These are phyloP conservation scores for Ciconia stormi DNA, from an alignment of 2,113 vertebrate species.

Conservation along the genomic window DNA sequence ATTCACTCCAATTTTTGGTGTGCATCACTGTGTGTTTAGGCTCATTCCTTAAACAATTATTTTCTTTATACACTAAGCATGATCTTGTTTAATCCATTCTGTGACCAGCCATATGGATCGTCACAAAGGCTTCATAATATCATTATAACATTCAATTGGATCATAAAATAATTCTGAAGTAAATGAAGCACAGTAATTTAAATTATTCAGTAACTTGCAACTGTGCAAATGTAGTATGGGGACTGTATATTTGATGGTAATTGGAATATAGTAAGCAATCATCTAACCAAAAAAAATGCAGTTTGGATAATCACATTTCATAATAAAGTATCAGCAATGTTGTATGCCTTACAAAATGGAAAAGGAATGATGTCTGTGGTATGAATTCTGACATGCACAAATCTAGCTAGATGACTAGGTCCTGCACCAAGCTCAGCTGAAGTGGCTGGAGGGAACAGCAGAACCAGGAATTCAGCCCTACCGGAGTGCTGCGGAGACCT, in stretches of 20 bases:
- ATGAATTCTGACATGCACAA: not conserved
- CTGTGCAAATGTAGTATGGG: constrained; percentile 4
- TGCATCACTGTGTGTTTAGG: not conserved
- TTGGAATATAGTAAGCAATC: constrained; percentile 32
- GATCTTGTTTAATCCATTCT: constrained; percentile 9
- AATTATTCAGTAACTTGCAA: constrained; percentile 56
- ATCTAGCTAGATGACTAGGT: not conserved
- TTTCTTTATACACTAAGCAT: not conserved
- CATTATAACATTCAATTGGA: constrained; percentile 56
- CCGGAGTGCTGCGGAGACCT: not conserved
- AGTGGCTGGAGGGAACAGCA: not conserved
- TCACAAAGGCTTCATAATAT: constrained; percentile 53
- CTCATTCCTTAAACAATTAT: constrained; percentile 19
- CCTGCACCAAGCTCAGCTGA: not conserved
- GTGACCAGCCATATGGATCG: constrained; percentile 2
- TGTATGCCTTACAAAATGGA: not conserved
- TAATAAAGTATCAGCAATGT: not conserved
- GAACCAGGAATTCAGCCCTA: not conserved
- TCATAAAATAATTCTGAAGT: constrained; percentile 64
- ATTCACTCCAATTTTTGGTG: not conserved
- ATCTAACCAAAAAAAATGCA: not conserved
- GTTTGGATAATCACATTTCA: constrained; percentile 6
- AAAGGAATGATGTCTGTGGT: not conserved
- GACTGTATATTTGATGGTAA: constrained; percentile 15
- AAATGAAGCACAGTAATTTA: constrained; percentile 56